Conservation (phyloP, 2,113 vertebrate genomes). For the Notechis scutatus region DNA sequence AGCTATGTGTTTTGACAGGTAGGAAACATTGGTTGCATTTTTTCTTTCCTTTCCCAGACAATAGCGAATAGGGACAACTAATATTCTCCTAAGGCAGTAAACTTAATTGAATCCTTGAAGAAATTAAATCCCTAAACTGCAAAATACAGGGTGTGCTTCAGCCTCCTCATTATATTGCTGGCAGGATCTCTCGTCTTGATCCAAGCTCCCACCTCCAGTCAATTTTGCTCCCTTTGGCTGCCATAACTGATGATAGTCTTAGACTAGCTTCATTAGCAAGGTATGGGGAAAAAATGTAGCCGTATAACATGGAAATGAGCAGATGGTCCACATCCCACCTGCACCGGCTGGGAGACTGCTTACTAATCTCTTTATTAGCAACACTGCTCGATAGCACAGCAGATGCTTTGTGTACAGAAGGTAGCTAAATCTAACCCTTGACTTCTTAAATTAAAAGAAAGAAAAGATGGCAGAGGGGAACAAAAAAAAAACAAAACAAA, state of each 20-base stretch:
- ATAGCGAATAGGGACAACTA: constrained; percentile 21
- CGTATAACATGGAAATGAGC: neutral
- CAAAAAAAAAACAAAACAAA: too few relatives aligned
- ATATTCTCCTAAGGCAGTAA: neutral
- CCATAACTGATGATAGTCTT: neutral
- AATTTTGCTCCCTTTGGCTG: neutral
- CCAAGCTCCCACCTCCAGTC: neutral
- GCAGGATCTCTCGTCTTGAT: neutral
- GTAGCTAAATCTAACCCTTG: neutral
- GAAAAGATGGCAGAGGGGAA: neutral
- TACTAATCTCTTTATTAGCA: neutral
- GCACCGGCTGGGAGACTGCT: neutral
- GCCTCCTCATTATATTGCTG: neutral
- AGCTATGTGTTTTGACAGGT: constrained; percentile 35
- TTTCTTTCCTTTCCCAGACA: constrained; percentile 4
- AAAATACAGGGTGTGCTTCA: neutral
- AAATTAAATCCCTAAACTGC: neutral
- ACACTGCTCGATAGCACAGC: neutral
- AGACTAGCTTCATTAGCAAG: neutral
- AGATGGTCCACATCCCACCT: neutral
- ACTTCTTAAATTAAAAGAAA: neutral
- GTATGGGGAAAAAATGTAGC: neutral
- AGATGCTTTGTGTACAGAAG: neutral
- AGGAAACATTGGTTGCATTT: constrained; percentile 31
- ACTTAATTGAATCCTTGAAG: constrained; percentile 19